A percentile compares a stretch with the other conserved stretches of the same genome.
Evolutionary conservation across 2,113 vertebrate species (phyloP).

Genomic region (Ciconia stormi): DNA sequence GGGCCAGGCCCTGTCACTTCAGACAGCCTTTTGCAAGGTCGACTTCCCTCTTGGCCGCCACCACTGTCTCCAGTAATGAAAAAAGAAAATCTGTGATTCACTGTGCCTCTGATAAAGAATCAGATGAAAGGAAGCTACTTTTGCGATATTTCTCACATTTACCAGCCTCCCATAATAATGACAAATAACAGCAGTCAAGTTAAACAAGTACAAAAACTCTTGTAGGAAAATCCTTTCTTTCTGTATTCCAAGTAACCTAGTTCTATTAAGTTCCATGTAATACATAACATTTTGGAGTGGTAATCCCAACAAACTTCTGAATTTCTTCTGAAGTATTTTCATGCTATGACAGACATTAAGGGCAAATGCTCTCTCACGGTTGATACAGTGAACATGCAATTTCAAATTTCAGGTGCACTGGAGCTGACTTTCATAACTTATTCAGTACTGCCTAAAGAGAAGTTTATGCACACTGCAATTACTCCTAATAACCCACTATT

Average conservation of each 20-base stretch:
- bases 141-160: neutral
- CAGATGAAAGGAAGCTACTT: neutral
- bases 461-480: neutral
- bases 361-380: rapidly evolving
- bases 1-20: neutral
- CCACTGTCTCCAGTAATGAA: neutral
- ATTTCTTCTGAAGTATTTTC: neutral
- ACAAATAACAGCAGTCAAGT: neutral
- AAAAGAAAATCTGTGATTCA: neutral
- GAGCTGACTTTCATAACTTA: neutral
- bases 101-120: neutral
- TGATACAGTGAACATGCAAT: neutral
- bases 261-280: neutral
- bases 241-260: neutral
- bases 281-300: neutral
- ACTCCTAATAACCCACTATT: neutral
- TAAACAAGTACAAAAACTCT: neutral
- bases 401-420: neutral
- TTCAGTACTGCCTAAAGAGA: neutral
- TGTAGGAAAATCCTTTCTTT: neutral
- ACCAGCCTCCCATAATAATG: neutral
- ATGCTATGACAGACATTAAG: neutral
- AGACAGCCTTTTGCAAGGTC: neutral
- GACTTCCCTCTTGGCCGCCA: neutral
- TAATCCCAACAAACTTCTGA: neutral